Percentiles rank a stretch among this genome's conserved stretches.
These are phyloP conservation scores for Danaus melanippus DNA, from an alignment of 1,140 invertebrate species.

Conservation along the genomic window DNA sequence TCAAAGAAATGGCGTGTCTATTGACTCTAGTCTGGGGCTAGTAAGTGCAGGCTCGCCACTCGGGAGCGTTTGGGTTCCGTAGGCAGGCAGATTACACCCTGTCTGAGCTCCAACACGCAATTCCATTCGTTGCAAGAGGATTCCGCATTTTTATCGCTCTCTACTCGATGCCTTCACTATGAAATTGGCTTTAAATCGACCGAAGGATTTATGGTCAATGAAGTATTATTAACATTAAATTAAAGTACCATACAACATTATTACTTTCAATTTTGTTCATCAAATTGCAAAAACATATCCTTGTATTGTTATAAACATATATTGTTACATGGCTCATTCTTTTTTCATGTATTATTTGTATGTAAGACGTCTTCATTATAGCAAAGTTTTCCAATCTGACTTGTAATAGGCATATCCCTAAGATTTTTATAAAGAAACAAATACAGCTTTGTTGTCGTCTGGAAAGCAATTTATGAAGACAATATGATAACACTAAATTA, in stretches of 20 bases:
- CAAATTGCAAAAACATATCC: too few relatives aligned
- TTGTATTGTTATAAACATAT: too few relatives aligned
- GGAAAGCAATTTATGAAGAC: neutral
- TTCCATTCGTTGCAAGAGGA: conserved; percentile 57
- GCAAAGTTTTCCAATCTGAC: too few relatives aligned
- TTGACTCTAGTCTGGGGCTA: conserved; percentile 9
- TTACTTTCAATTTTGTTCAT: too few relatives aligned
- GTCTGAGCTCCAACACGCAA: conserved; percentile 65
- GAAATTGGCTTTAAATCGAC: conserved; percentile 44
- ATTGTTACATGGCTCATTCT: too few relatives aligned
- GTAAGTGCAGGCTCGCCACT: conserved; percentile 33
- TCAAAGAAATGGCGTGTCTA: neutral
- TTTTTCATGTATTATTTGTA: too few relatives aligned
- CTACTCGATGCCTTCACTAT: conserved; percentile 38
- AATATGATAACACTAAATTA: conserved; percentile 1
- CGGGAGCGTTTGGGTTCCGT: conserved; percentile 51
- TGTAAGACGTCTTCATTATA: too few relatives aligned
- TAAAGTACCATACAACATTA: conserved; percentile 1
- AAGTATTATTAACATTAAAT: conserved; percentile 15
- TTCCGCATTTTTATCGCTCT: conserved; percentile 64
- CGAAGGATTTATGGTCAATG: conserved; percentile 20
- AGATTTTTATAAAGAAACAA: too few relatives aligned
- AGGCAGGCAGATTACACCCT: conserved; percentile 63
- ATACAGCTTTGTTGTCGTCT: too few relatives aligned
- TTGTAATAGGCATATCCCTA: too few relatives aligned